A percentile compares a stretch with the other conserved stretches of the same genome.
phyloP scores from a whole-genome alignment of 2,888 invertebrate genomes.

The Herminia tarsipennalis region DNA sequence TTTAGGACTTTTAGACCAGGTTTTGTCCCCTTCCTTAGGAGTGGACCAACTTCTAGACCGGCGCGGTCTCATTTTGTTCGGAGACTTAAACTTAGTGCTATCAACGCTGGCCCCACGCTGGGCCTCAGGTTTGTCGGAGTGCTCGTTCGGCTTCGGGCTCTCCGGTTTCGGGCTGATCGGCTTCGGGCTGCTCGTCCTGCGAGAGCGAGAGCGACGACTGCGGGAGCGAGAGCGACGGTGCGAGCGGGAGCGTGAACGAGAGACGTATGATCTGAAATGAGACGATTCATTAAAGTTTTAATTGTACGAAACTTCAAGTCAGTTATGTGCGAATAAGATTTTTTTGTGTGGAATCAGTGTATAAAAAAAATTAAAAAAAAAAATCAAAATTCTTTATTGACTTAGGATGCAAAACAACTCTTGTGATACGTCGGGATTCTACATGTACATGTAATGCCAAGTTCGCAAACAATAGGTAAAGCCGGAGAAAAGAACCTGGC shows the following conservation, averaged over 20 bases:
- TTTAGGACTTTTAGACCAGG: conserved; percentile 84
- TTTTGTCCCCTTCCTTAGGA: conserved; percentile 79
- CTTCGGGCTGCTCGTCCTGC: conserved; percentile 28
- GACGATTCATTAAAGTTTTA: no score
- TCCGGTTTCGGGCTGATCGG: neutral
- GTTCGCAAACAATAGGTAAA: no score
- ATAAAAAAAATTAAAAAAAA: no score
- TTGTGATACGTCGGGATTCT: no score
- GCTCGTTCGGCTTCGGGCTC: neutral
- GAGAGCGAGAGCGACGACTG: conserved; percentile 53
- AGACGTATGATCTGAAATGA: conserved; percentile 61
- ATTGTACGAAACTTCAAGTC: no score
- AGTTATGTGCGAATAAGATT: no score
- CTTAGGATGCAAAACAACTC: no score
- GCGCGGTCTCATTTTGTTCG: conserved; percentile 28
- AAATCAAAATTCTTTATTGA: no score
- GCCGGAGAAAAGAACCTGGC: no score
- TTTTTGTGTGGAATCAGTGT: no score
- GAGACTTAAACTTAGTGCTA: conserved; percentile 32
- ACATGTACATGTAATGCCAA: no score
- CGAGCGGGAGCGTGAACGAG: conserved; percentile 30
- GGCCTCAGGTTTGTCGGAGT: neutral
- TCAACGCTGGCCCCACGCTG: conserved; percentile 34
- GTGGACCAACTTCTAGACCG: conserved; percentile 87
- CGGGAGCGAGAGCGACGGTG: conserved; percentile 66